These are phyloP conservation scores for Eupithecia inturbata DNA, from an alignment of 2,888 invertebrate genomes.

Conservation along the genomic window DNA sequence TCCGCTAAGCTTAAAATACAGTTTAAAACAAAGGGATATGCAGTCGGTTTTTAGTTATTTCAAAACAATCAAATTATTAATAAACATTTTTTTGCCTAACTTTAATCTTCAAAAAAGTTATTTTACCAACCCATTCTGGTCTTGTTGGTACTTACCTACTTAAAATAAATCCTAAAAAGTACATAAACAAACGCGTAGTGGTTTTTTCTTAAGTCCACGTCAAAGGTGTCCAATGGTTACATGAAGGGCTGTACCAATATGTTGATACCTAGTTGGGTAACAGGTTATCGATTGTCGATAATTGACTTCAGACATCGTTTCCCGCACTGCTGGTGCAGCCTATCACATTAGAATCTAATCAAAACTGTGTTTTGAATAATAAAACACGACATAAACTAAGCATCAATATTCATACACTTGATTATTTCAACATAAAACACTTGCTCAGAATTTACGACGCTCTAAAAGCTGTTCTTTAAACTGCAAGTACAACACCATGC, in stretches of 20 bases:
- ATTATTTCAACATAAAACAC: background rate
- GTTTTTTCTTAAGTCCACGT: background rate
- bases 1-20: too few species aligned
- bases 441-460: background rate
- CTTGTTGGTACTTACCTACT: background rate
- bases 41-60: too few species aligned
- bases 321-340: constrained; percentile 31
- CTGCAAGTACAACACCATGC: background rate
- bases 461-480: background rate
- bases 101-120: background rate
- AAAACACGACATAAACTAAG: background rate
- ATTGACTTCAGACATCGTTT: constrained; percentile 25
- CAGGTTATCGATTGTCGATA: constrained; percentile 40
- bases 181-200: background rate
- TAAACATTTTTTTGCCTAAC: too few species aligned
- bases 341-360: constrained; percentile 12
- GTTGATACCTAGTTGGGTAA: constrained; percentile 6
- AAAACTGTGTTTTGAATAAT: constrained; percentile 8
- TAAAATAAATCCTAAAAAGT: background rate
- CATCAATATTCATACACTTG: constrained; percentile 3
- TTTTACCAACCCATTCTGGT: background rate
- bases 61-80: too few species aligned
- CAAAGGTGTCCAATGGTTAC: background rate
- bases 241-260: background rate
- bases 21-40: too few species aligned